phyloP scores from a whole-genome alignment of 2,113 vertebrate species.

The Microtus ochrogaster region DNA sequence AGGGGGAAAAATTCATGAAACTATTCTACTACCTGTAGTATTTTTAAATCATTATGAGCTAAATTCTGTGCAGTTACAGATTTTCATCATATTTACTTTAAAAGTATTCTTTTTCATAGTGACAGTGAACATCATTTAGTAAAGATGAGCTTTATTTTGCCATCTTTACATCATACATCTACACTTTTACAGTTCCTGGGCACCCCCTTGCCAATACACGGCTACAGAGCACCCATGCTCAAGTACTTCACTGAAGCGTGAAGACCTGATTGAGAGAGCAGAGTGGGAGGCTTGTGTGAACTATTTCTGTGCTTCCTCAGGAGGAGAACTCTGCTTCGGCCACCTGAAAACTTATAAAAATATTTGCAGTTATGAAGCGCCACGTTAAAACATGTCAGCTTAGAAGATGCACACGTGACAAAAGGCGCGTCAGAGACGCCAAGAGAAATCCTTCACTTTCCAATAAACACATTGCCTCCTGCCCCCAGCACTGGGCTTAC shows the following conservation, averaged over 20 bases:
- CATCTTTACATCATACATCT: neutral
- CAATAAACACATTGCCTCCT: neutral
- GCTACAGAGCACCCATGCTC: neutral
- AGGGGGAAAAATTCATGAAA: neutral
- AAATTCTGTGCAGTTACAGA: neutral
- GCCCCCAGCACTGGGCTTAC: neutral
- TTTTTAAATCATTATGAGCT: conserved; percentile 12
- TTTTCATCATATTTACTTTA: neutral
- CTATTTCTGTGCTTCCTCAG: neutral
- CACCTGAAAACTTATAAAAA: neutral
- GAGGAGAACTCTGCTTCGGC: neutral
- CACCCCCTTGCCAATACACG: neutral
- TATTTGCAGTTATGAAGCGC: neutral
- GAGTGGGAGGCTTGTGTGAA: neutral
- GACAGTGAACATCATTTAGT: neutral
- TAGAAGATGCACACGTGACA: neutral
- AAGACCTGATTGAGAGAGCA: neutral
- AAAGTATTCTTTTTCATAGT: neutral
- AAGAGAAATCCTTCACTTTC: neutral
- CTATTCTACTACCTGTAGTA: neutral
- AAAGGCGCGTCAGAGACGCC: conserved; percentile 14
- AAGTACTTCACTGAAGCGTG: neutral
- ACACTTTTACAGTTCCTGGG: neutral
- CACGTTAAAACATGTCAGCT: neutral
- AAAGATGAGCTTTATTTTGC: conserved; percentile 15